Evolutionary conservation across 2,888 invertebrate species (phyloP).

Genomic region (Nemoura dubitans): DNA sequence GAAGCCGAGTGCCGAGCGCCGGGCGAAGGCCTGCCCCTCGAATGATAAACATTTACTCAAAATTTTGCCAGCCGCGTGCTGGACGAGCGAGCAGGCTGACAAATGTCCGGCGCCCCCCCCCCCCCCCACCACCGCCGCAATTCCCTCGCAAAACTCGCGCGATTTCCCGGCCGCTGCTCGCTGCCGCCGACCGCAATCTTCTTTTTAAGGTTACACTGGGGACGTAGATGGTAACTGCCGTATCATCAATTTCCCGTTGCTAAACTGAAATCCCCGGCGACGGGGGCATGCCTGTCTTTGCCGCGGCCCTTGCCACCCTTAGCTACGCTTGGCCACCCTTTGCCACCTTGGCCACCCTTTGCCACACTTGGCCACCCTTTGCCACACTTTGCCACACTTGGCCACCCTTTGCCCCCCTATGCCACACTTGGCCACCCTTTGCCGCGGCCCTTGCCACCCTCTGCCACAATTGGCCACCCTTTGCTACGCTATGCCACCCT

Average conservation of each 20-base stretch:
- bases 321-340: background rate
- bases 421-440: too few relatives aligned
- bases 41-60: conserved; percentile 37
- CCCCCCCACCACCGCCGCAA: too few relatives aligned
- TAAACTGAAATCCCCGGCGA: conserved; percentile 47
- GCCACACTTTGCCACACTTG: too few relatives aligned
- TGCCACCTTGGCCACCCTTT: background rate
- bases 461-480: too few relatives aligned
- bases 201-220: conserved; percentile 38
- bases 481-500: too few relatives aligned
- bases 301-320: conserved; percentile 1
- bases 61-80: conserved; percentile 9
- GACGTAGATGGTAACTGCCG: conserved; percentile 44
- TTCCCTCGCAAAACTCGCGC: conserved; percentile 27
- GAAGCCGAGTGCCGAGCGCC: too few relatives aligned
- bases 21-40: conserved; percentile 49
- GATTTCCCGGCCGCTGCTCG: background rate
- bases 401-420: too few relatives aligned
- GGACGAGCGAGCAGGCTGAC: background rate
- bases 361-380: background rate
- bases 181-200: conserved; percentile 23
- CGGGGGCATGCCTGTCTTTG: conserved; percentile 46
- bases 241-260: conserved; percentile 48
- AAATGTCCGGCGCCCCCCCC: conserved; percentile 20
- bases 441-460: too few relatives aligned